Evolutionary conservation across 23 tunicate species (phyloP).

Genomic region (Ciona savignyi): DNA sequence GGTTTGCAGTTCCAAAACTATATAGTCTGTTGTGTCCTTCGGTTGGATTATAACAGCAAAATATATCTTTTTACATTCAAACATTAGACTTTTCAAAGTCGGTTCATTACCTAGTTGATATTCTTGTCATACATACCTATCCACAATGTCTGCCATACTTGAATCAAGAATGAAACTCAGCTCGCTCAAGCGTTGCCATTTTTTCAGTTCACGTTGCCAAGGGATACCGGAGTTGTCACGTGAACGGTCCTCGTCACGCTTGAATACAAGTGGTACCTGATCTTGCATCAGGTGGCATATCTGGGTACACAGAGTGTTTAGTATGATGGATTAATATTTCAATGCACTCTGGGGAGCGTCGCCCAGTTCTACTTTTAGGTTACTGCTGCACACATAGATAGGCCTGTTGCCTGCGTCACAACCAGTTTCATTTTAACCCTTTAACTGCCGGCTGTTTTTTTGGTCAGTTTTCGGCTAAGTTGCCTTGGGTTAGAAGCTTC

Average conservation of each 20-base stretch:
- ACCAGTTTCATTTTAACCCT: no score
- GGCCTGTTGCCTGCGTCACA: no score
- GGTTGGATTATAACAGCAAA: no score
- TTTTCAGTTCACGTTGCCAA: conserved; percentile 60
- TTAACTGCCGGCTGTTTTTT: no score
- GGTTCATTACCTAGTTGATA: no score
- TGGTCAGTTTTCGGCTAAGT: no score
- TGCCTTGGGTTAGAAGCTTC: no score
- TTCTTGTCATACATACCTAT: conserved; percentile 32
- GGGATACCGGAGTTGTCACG: conserved; percentile 5
- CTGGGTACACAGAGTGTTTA: conserved; percentile 14
- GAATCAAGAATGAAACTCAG: conserved; percentile 51
- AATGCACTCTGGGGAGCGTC: background rate
- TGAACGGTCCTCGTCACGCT: conserved; percentile 8
- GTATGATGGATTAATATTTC: background rate
- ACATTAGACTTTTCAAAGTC: no score
- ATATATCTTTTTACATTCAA: no score
- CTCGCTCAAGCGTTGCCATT: conserved; percentile 72
- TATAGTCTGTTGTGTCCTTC: no score
- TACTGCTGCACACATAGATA: no score
- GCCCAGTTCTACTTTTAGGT: background rate
- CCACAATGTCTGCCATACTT: conserved; percentile 55
- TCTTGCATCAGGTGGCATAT: conserved; percentile 43
- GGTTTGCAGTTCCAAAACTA: no score
- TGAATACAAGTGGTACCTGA: conserved; percentile 37